Evolutionary conservation across 2,888 invertebrate genomes (phyloP), one percentile per base, ranked within the genome.

Genomic region (Microctonus hyperodae): DNA sequence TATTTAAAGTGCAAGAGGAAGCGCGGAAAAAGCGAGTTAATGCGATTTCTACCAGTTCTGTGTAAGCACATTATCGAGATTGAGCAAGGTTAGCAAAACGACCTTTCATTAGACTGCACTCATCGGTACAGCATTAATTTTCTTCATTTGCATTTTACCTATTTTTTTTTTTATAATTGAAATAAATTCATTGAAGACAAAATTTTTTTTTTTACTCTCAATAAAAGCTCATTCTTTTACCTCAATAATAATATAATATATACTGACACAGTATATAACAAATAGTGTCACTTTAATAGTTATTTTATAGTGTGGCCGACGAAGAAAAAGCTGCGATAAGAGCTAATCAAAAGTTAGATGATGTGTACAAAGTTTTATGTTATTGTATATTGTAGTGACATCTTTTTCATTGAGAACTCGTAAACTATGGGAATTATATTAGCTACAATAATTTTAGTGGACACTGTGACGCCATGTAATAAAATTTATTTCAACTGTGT

Each of bases 401-500:
- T 16, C 40, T 40, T n/a, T n/a, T 40, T 11, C 2, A 6, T 40
- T n/a, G n/a, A n/a, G n/a, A n/a, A 40, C 40, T 40, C 40, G 10
- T 40, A 40, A 3, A 40, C 11, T n/a, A 10, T 6, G 40, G 10
- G 10, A 6, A 40, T 40, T 40, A 40, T 40, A 40, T 40, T 10
- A 40, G 40, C 4, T 40, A 10, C 4, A 28, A 28, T n/a, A 16
- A 20, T 22, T 22, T 6, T 20, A 22, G 16, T 50, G 6, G 22
- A 50, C 6, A 64, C 67, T 64, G 65, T 61, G 65, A 50, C 64
- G 63, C 11, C n/a, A 40, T 58, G 67, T 68, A 70, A 70, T 72
- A 69, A 69, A 70, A 69, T 72, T 68, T 69, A 70, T 72, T 72
- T 68, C 64, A 68, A 69, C 66, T 70, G 68, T 69, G 67, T 68